Base-by-base conservation (phyloP, 2,888 invertebrate species). In the Andrena trimmerana region DNA sequence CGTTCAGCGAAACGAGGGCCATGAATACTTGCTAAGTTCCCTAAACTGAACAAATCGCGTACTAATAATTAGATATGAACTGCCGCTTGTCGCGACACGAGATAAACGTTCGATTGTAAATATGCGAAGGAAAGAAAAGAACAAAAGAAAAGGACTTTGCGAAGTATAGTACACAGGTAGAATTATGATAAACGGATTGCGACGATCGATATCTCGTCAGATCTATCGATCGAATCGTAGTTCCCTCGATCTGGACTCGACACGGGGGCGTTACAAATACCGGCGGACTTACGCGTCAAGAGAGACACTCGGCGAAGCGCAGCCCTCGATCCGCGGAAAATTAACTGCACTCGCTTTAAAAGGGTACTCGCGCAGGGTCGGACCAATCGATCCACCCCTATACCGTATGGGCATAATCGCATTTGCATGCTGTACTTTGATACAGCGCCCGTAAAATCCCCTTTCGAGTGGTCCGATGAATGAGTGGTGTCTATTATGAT, bases 361-460 rank as follows among this genome's bases (percentile, higher is more conserved):
- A 84, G 86, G 83, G 78, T 70, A 81, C 73, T 69, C 63, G 76
- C 71, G 72, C 81, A 81, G 75, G 60, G 84, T 66, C 66, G 71
- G 67, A 74, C 84, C 57, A 86, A 90, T 90, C 90, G 84, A 86
- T 88, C 76, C 79, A 36, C 60, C 62, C 70, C 78, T 83, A 75
- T 81, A 86, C 86, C 88, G 85, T 59, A 79, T 65, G 74, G 65
- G 71, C 67, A 82, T 89, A 89, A 90, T 89, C 86, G 83, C 86
- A 86, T 90, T 90, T 90, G 84, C 88, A 87, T 83, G 78, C 78
- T 85, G 81, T 88, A 88, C 87, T 85, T 89, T 87, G 87, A 81
- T 81, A 86, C 79, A 83, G 68, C 65, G 69, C 66, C 75, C 75
- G 76, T 85, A 89, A 84, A 84, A 88, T 85, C 81, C 84, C 68